Evolutionary conservation across 1,140 invertebrate species (phyloP), one percentile per base, ranked within the genome.

Genomic region (Monomorium pharaonis): DNA sequence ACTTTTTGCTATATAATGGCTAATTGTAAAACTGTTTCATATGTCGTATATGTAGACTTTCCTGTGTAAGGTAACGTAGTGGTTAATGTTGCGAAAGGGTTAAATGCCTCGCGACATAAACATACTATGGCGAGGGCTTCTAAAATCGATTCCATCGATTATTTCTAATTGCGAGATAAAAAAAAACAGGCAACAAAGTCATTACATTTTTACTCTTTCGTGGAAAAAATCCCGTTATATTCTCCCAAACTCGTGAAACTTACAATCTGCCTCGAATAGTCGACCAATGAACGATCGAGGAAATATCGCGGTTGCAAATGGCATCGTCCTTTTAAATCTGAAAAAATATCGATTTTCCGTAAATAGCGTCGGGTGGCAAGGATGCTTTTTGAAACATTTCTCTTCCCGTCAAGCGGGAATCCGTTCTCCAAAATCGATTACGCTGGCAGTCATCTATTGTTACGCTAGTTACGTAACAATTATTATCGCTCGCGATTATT

Each of bases 261-360:
- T 51, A 10, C 2, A 80, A 21, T 42, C 5, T 6, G 2, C 12
- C 47, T 14, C 44, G 18, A 67, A 67, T 54, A 65, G 44, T 16
- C n/a, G 10, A 2, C 14, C n/a, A 67, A 37, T 24, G 16, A 44
- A 42, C 5, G 21, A 60, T 60, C 0, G 16, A 42, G 33, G 33
- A 18, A 42, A 18, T 0, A 27, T 24, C n/a, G 33, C 49, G 21
- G 6, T 6, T 33, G n/a, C 18, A 4, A n/a, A n/a, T 6, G 30
- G n/a, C 33, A 2, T 27, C n/a, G 16, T 21, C 12, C 10, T 30
- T 47, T 16, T 21, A 21, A 33, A 78, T 63, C 42, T 33, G 14
- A 37, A 49, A 54, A 60, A 78, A 62, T 30, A 78, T 78, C 14
- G 58, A 78, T 78, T 49, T 58, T 62, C 37, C 18, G 37, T 24